phyloP scores from a whole-genome alignment of 2,888 invertebrate genomes.

The Ptychoptera albimana region DNA sequence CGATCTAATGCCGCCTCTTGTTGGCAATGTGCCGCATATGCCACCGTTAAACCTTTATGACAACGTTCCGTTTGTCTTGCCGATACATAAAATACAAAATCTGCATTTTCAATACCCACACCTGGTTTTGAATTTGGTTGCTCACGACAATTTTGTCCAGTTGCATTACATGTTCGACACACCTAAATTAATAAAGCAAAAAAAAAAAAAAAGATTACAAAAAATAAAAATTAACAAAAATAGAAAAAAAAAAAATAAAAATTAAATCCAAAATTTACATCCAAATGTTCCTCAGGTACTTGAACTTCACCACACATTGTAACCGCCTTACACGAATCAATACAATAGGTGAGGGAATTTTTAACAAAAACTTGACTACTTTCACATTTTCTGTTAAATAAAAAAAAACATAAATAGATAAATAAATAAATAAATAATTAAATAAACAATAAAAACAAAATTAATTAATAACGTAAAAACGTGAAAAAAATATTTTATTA shows the following conservation, averaged over 20 bases:
- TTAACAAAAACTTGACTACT: constrained; percentile 77
- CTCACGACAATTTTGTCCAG: constrained; percentile 63
- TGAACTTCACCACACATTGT: constrained; percentile 94
- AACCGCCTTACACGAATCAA: constrained; percentile 58
- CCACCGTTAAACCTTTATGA: constrained; percentile 77
- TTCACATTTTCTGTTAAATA: constrained; percentile 60
- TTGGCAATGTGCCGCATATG: constrained; percentile 97
- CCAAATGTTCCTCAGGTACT: constrained; percentile 86
- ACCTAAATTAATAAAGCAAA: constrained; percentile 35
- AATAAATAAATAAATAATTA: constrained; percentile 14
- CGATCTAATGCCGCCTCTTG: constrained; percentile 89
- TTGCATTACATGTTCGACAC: constrained; percentile 76
- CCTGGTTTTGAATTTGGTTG: constrained; percentile 39
- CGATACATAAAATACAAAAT: constrained; percentile 94
- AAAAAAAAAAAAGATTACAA: constrained; percentile 1
- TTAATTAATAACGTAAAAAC: constrained; percentile 1
- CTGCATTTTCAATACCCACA: constrained; percentile 60
- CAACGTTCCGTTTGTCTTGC: constrained; percentile 90
- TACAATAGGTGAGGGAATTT: constrained; percentile 73
- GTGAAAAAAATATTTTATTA: not conserved
- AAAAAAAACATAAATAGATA: constrained; percentile 3
- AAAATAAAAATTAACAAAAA: not conserved
- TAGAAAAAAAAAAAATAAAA: constrained; percentile 23
- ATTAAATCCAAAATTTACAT: too few relatives aligned
- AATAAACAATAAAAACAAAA: too few relatives aligned